Base-by-base conservation (phyloP, 2,113 vertebrate species). In the Ceyx cyanopectus region DNA sequence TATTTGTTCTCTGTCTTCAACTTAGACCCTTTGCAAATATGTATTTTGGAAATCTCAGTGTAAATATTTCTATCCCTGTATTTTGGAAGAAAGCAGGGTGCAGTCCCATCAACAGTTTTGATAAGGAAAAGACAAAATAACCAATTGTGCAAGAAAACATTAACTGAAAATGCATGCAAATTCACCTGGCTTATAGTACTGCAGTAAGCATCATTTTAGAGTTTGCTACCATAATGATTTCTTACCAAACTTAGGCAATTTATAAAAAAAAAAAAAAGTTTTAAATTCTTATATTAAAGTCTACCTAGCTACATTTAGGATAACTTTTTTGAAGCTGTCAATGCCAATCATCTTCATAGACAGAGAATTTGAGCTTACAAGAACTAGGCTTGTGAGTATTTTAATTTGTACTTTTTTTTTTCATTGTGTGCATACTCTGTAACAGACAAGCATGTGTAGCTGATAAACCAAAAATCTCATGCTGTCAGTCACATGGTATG, bases 401-500 rank as follows among this genome's bases (percentile, higher is more conserved):
- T 73, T 81, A 91, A 89, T 68, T 72, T 15, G 2, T 11, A 19
- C 6, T 57, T 67, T 48, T 48, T 18, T 17, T 85, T 48, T 67
- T 41, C 51, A n/a, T 90, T 85, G 57, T 85, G 65, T 51, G 62
- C 48, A 76, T 10, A 17, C 48, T 83, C 54, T 40, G 4, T 81
- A 91, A 84, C n/a, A 81, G 88, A 93, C 67, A 92, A 81, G 69
- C 14, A 0, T 40, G 53, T 68, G 67, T 40, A 91, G 56, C 57
- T 96, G 94, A 91, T 89, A 95, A 91, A 70, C 40, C 73, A 89
- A 84, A 78, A 94, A 63, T 60, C 77, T 83, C 32, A 16, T 61
- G 58, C 73, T 76, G 69, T 86, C 91, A 73, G 9, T 58, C 37
- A 34, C 23, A 45, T 24, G 18, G 7, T 21, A 34, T 50, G 53